Base-by-base conservation (phyloP, 2,888 invertebrate species). In the Cabera pusaria region DNA sequence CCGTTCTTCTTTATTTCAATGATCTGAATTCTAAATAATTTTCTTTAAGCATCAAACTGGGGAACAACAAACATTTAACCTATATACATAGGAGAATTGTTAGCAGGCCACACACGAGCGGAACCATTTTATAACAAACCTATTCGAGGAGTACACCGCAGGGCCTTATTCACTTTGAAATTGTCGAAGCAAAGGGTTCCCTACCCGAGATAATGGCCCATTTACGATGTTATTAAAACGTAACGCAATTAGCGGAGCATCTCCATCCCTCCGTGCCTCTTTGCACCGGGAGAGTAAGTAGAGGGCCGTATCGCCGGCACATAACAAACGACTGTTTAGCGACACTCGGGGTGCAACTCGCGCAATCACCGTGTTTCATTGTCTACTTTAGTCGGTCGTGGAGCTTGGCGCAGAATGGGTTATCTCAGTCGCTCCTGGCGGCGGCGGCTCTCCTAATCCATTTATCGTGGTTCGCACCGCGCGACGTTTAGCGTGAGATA, bases 281-380 rank as follows among this genome's bases (percentile, higher is more conserved):
- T n/a, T n/a, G n/a, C n/a, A n/a, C n/a, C n/a, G n/a, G n/a, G n/a
- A n/a, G n/a, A n/a, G n/a, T n/a, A n/a, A n/a, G n/a, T n/a, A n/a
- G n/a, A n/a, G n/a, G n/a, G n/a, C n/a, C 5, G 18, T 12, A n/a
- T 11, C 17, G 12, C 3, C 33, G 35, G 25, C 26, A 22, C 9
- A 44, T 54, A 47, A 63, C 59, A 55, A 67, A 61, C 56, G 62
- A 59, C 59, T 56, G 43, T 56, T 64, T 54, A 53, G 47, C 56
- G 47, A 58, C 61, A 59, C 50, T 59, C 61, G 65, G 47, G 52
- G 52, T 49, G 29, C 11, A 63, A 64, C 52, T 63, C 60, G 31
- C 26, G 26, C 55, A 57, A 59, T 61, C 63, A 59, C 50, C 50
- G 49, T 56, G 54, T 56, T 59, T 58, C 52, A 59, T 64, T 56